Conservation (phyloP, 2,888 invertebrate species). For the Carabus problematicus region DNA sequence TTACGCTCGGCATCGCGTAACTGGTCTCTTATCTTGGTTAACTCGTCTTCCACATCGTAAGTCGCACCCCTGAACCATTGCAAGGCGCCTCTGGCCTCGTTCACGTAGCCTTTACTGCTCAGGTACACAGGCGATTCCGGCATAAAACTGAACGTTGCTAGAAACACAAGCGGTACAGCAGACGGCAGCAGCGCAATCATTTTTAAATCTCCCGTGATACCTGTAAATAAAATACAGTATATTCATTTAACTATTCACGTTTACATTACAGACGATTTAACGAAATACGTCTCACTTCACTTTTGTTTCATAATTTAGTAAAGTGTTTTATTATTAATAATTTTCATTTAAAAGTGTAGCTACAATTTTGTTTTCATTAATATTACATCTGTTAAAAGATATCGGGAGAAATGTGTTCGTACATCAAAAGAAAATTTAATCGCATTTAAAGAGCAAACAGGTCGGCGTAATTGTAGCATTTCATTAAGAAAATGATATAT, state of each 20-base stretch:
- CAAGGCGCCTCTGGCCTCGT: constrained; percentile 68
- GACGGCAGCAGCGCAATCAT: constrained; percentile 59
- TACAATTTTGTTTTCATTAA: too few relatives aligned
- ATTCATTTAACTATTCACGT: not conserved
- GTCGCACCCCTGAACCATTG: constrained; percentile 68
- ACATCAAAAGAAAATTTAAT: too few relatives aligned
- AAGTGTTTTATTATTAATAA: too few relatives aligned
- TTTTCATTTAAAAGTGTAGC: too few relatives aligned
- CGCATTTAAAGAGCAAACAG: constrained; percentile 13
- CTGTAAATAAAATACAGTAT: constrained; percentile 44
- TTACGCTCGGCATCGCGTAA: constrained; percentile 60
- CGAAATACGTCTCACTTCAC: too few relatives aligned
- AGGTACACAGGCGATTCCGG: constrained; percentile 77
- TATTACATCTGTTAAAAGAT: too few relatives aligned
- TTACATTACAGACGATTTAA: too few relatives aligned
- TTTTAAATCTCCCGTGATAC: constrained; percentile 58
- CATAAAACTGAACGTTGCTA: constrained; percentile 65
- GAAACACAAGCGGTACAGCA: constrained; percentile 57
- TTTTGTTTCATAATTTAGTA: too few relatives aligned
- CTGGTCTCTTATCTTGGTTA: constrained; percentile 61
- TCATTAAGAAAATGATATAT: not conserved
- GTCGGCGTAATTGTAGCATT: constrained; percentile 25
- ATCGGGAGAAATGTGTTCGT: too few relatives aligned
- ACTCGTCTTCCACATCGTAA: constrained; percentile 65
- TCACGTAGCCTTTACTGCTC: constrained; percentile 62